A percentile compares a stretch with the other conserved stretches of the same genome.
Evolutionary conservation across 2,113 vertebrate genomes (phyloP).

Genomic region (Perca schrenkii): DNA sequence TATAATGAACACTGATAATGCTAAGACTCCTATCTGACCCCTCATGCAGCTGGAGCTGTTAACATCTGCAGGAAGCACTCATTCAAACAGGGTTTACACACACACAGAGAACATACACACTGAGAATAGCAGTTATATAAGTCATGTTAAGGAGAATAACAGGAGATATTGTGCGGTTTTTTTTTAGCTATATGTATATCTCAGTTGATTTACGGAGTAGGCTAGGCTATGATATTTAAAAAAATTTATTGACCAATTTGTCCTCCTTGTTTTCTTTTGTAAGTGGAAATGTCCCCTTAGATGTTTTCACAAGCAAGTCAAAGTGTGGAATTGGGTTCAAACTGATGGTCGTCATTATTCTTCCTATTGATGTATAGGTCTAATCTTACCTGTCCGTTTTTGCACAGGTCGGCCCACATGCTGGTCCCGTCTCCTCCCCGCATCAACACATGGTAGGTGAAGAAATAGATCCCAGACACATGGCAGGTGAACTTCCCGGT

Average conservation of each 20-base stretch:
- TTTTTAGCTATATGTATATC: neutral
- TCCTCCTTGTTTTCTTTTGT: no score
- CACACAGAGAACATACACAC: constrained; percentile 2
- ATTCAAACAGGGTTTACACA: constrained; percentile 39
- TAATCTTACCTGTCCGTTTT: constrained; percentile 84
- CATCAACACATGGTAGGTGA: constrained; percentile 93
- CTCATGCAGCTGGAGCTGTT: neutral
- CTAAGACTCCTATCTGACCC: neutral
- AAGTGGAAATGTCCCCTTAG: no score
- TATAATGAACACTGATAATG: neutral
- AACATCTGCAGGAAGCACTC: neutral
- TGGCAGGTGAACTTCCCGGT: constrained; percentile 94
- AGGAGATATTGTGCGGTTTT: constrained; percentile 6
- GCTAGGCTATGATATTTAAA: no score
- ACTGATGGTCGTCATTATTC: neutral
- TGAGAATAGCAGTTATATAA: neutral
- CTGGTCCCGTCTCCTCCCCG: constrained; percentile 91
- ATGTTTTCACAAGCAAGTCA: no score
- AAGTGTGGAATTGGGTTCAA: no score
- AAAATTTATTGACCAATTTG: no score
- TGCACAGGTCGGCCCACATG: constrained; percentile 94
- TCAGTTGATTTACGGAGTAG: no score
- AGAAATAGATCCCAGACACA: constrained; percentile 92
- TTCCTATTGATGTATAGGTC: neutral
- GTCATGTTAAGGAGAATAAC: neutral